phyloP scores from a whole-genome alignment of 2,113 vertebrate genomes.

The Anthoscopus minutus region DNA sequence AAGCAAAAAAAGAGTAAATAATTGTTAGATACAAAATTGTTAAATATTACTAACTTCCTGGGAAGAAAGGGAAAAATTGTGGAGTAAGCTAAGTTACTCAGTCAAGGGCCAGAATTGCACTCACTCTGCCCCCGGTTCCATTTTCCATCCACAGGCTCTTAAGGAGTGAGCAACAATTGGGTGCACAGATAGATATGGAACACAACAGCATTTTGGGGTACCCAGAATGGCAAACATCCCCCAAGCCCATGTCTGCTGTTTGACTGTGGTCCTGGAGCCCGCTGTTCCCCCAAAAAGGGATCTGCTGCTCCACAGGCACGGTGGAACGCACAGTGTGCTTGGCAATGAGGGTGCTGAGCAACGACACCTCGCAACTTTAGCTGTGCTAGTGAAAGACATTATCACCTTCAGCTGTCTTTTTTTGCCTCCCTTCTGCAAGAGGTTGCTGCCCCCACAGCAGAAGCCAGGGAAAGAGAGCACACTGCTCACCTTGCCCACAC shows the following conservation, averaged over 20 bases:
- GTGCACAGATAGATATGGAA: background rate
- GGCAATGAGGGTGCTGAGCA: background rate
- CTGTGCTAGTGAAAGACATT: background rate
- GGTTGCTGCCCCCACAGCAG: background rate
- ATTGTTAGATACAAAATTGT: background rate
- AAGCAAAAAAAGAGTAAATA: background rate
- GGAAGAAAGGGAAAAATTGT: background rate
- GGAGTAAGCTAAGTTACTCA: background rate
- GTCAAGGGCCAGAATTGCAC: background rate
- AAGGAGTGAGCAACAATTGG: background rate
- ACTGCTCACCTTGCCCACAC: background rate
- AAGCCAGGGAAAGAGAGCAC: background rate
- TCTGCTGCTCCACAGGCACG: background rate
- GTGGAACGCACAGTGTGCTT: background rate
- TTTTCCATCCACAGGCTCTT: background rate
- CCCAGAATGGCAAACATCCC: background rate
- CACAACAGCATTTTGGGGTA: background rate
- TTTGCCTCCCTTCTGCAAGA: background rate
- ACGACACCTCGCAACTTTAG: background rate
- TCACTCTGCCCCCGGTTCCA: fast-evolving
- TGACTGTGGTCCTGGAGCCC: background rate
- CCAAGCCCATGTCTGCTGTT: background rate
- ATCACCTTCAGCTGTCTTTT: background rate
- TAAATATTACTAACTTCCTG: background rate
- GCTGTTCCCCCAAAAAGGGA: background rate